phyloP scores from a whole-genome alignment of 2,113 vertebrate genomes.

The Mesitornis unicolor region DNA sequence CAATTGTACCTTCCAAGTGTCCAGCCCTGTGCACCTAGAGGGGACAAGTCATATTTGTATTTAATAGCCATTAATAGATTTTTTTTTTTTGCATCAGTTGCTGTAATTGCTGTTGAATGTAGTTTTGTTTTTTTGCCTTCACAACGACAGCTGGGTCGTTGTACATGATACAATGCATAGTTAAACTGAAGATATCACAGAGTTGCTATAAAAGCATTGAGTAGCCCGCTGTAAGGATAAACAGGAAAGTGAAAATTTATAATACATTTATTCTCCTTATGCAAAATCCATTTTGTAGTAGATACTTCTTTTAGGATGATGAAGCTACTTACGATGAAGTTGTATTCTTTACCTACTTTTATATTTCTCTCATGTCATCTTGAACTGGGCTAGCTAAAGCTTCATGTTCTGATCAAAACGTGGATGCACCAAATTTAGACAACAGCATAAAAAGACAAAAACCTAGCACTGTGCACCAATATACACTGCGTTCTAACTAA shows the following conservation, averaged over 20 bases:
- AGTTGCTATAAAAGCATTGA: neutral
- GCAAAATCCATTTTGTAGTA: neutral
- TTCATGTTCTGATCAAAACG: neutral
- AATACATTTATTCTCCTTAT: neutral
- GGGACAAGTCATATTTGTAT: neutral
- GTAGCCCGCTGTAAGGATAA: neutral
- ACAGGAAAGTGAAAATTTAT: neutral
- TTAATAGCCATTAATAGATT: neutral
- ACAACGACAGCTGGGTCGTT: neutral
- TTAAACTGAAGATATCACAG: neutral
- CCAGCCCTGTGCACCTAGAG: neutral
- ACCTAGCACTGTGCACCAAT: fast-evolving
- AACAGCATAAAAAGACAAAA: neutral
- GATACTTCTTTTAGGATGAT: neutral
- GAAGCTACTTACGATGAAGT: neutral
- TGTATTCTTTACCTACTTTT: neutral
- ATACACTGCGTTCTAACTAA: neutral
- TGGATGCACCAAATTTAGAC: neutral
- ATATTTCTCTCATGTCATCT: neutral
- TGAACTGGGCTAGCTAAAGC: neutral
- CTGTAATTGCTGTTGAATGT: neutral
- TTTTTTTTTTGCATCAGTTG: neutral
- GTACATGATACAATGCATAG: neutral
- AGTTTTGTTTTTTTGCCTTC: neutral
- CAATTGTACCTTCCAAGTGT: neutral